Evolutionary conservation across 2,113 vertebrate genomes (phyloP).

Genomic region (Regulus satrapa): DNA sequence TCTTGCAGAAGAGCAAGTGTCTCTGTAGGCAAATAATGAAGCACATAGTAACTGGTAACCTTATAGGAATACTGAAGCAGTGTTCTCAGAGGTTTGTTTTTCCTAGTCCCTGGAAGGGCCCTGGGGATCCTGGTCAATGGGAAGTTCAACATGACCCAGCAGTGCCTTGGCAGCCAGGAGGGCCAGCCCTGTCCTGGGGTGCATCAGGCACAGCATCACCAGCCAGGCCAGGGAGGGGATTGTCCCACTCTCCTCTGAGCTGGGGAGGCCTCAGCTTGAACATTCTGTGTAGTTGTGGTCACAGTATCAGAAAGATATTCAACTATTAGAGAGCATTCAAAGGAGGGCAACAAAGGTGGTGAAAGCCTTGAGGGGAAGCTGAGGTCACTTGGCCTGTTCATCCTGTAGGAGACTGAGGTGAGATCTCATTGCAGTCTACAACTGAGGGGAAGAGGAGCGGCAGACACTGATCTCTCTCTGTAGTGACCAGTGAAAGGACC

Average conservation of each 20-base stretch:
- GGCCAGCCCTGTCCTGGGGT: fast-evolving
- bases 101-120: fast-evolving
- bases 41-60: background rate
- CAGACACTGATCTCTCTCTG: background rate
- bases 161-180: background rate
- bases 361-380: background rate
- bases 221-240: fast-evolving
- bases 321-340: background rate
- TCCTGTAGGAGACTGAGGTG: background rate
- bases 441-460: background rate
- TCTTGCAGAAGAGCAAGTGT: background rate
- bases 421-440: background rate
- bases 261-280: fast-evolving
- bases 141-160: fast-evolving
- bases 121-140: fast-evolving
- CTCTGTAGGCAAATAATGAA: background rate
- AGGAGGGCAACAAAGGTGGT: background rate
- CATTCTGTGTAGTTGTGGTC: fast-evolving
- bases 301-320: background rate
- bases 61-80: background rate
- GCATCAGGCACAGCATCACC: background rate
- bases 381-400: background rate
- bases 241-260: fast-evolving
- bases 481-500: background rate
- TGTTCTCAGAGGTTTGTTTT: background rate